A percentile compares a stretch with the other conserved stretches of the same genome.
These are phyloP conservation scores for Parnassius orleans DNA, from an alignment of 2,888 invertebrate species.

Conservation along the genomic window DNA sequence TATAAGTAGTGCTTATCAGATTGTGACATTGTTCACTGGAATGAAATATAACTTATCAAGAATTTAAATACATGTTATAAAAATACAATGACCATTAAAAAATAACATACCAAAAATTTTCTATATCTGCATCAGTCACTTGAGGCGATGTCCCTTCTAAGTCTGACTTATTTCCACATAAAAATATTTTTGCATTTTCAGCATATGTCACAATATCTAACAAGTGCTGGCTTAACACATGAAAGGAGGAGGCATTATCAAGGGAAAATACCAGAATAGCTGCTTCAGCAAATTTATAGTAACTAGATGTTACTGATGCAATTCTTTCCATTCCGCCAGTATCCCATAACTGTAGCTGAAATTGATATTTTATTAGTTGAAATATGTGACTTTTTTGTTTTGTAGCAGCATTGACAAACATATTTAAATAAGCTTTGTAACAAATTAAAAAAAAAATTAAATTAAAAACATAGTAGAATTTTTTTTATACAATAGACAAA, in stretches of 20 bases:
- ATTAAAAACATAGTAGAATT: too few species aligned
- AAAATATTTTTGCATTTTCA: constrained; percentile 96
- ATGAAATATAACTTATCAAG: constrained; percentile 36
- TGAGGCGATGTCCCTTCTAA: constrained; percentile 86
- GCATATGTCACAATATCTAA: constrained; percentile 96
- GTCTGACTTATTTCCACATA: constrained; percentile 96
- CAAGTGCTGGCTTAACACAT: constrained; percentile 94
- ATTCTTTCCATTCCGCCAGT: constrained; percentile 98
- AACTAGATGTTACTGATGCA: constrained; percentile 96
- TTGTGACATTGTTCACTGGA: constrained; percentile 94
- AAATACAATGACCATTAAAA: constrained; percentile 1
- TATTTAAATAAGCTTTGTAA: too few species aligned
- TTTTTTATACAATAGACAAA: too few species aligned
- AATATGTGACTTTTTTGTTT: background rate
- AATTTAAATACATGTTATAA: constrained; percentile 6
- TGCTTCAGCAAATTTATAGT: constrained; percentile 97
- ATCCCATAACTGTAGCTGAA: constrained; percentile 95
- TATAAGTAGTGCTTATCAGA: constrained; percentile 92
- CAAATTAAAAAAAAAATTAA: too few species aligned
- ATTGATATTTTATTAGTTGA: constrained; percentile 23
- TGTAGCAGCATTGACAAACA: too few species aligned
- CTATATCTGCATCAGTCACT: constrained; percentile 93
- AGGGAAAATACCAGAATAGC: constrained; percentile 95
- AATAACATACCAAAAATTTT: constrained; percentile 87
- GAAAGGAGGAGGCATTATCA: constrained; percentile 95